A percentile compares a stretch with the other conserved stretches of the same genome.
phyloP scores from a whole-genome alignment of 2,797 vertebrate species.

The Gymnoscopelus microlampas region DNA sequence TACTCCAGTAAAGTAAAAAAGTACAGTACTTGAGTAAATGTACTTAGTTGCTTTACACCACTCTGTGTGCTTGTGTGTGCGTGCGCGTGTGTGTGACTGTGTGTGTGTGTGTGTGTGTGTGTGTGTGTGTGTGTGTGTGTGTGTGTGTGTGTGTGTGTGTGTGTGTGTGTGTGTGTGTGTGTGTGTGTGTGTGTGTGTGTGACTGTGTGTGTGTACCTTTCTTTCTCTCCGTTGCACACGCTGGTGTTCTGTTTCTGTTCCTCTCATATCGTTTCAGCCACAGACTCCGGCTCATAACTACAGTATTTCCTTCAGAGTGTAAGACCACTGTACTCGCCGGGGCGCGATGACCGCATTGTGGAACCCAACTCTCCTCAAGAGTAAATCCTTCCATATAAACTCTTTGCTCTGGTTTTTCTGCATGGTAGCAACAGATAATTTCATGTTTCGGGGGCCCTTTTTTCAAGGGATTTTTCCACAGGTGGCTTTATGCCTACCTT shows the following conservation, averaged over 20 bases:
- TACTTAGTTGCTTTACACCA: too few relatives aligned
- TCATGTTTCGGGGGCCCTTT: slow-evolving; percentile 12
- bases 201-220: slow-evolving; percentile 1
- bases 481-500: slow-evolving; percentile 19
- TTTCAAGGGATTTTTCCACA: slow-evolving; percentile 22
- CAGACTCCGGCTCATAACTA: slow-evolving; percentile 23
- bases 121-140: background rate
- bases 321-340: background rate
- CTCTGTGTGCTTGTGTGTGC: background rate
- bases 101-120: too few relatives aligned
- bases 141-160: background rate
- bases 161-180: too few relatives aligned
- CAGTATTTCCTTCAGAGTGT: slow-evolving; percentile 5
- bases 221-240: background rate
- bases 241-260: slow-evolving; percentile 22
- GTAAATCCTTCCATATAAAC: slow-evolving; percentile 25
- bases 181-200: background rate
- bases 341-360: background rate
- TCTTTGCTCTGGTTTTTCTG: slow-evolving; percentile 26
- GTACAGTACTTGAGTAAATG: too few relatives aligned
- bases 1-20: too few relatives aligned
- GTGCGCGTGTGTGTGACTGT: background rate
- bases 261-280: slow-evolving; percentile 17
- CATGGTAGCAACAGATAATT: slow-evolving; percentile 32
- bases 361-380: slow-evolving; percentile 5